Conservation (phyloP, 92 coral and sea anemone genomes). For the Phymanthus crucifer region DNA sequence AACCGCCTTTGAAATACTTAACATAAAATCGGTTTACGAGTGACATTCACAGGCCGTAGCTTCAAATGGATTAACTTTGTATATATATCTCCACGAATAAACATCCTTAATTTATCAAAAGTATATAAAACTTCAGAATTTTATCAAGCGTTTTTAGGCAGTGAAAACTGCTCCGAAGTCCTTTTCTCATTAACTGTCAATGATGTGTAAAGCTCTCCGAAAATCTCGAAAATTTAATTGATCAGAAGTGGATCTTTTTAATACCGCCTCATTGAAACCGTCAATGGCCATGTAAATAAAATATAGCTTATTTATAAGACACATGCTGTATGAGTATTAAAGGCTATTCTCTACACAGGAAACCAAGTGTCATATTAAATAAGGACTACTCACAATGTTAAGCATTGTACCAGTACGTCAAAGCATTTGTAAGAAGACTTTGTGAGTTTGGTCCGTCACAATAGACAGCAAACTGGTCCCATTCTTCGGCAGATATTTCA, state of each 20-base stretch:
- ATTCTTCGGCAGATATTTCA: conserved; percentile 2
- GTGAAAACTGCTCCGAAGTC: background rate
- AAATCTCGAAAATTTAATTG: conserved; percentile 5
- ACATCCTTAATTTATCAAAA: background rate
- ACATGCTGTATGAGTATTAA: conserved; percentile 8
- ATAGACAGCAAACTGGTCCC: background rate
- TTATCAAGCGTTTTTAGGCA: background rate
- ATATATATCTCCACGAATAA: background rate
- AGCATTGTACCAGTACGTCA: background rate
- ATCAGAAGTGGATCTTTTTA: background rate
- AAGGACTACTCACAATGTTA: background rate
- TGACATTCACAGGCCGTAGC: background rate
- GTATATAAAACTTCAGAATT: too few relatives aligned
- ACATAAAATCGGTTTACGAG: background rate
- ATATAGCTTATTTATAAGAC: conserved; percentile 57
- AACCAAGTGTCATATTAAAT: conserved; percentile 14
- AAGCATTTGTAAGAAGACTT: background rate
- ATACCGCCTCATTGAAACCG: conserved; percentile 12
- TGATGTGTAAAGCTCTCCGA: conserved; percentile 11
- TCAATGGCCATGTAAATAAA: conserved; percentile 62
- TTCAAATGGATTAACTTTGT: background rate
- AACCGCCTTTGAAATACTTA: conserved; percentile 1
- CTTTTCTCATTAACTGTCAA: conserved; percentile 4
- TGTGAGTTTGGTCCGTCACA: background rate
- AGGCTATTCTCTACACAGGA: conserved; percentile 19